phyloP scores from a whole-genome alignment of 2,888 invertebrate species.

The Omphaloscelis lunosa region DNA sequence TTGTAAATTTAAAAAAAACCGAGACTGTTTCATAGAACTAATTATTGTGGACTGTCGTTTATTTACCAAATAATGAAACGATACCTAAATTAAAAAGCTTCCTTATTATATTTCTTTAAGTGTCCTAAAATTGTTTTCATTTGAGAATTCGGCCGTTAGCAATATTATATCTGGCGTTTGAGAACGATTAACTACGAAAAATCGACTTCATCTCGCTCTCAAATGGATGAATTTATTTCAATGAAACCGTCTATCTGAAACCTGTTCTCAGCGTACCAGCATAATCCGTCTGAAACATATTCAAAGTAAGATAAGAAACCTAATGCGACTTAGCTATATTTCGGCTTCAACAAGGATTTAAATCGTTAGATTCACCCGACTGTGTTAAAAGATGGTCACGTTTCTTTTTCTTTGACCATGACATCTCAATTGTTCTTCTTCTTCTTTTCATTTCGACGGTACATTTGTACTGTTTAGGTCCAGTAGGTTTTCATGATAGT shows the following conservation, averaged over 20 bases:
- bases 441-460: no score
- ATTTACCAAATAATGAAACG: not conserved
- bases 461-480: no score
- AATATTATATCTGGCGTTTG: not conserved
- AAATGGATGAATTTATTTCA: not conserved
- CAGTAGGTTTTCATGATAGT: no score
- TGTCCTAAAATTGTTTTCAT: not conserved
- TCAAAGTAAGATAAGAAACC: slow-evolving; percentile 27
- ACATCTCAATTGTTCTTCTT: not conserved
- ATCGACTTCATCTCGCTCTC: not conserved
- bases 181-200: not conserved
- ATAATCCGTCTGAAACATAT: slow-evolving; percentile 16
- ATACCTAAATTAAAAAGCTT: not conserved
- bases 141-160: not conserved
- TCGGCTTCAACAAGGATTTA: not conserved
- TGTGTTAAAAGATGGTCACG: not conserved
- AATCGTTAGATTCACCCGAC: no score
- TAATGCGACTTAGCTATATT: slow-evolving; percentile 27
- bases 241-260: not conserved
- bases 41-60: not conserved
- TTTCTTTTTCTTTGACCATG: not conserved
- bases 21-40: not conserved
- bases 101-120: not conserved
- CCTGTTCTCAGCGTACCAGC: slow-evolving; percentile 6
- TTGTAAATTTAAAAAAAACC: no score